Evolutionary conservation across 2,888 invertebrate species (phyloP).

Genomic region (Leucophora obtusa): DNA sequence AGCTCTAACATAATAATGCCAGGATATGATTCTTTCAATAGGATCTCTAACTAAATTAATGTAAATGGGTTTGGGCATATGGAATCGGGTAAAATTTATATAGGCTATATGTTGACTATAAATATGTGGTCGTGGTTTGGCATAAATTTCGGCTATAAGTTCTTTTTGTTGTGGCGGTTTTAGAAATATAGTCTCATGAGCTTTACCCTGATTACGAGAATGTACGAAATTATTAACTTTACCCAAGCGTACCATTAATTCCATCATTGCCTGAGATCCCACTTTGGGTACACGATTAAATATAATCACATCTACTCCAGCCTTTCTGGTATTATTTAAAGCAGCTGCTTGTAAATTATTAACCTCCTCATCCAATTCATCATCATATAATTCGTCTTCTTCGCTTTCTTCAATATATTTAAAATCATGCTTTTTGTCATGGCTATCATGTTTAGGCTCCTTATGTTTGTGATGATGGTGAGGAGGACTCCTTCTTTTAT

Average conservation of each 20-base stretch:
- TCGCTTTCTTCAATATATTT: not conserved
- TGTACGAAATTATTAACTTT: constrained; percentile 72
- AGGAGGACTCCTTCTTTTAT: constrained; percentile 41
- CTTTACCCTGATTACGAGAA: constrained; percentile 87
- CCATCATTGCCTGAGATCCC: constrained; percentile 93
- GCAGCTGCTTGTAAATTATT: constrained; percentile 65
- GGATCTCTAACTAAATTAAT: constrained; percentile 94
- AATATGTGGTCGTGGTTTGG: constrained; percentile 87
- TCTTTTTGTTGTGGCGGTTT: constrained; percentile 87
- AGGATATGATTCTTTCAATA: constrained; percentile 92
- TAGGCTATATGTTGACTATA: constrained; percentile 94
- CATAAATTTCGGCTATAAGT: constrained; percentile 83
- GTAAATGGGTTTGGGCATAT: constrained; percentile 90
- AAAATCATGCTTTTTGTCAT: not conserved
- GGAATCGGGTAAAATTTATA: constrained; percentile 90
- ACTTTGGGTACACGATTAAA: constrained; percentile 95
- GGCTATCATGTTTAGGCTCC: not conserved
- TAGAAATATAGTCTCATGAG: constrained; percentile 89
- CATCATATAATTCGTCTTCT: not conserved
- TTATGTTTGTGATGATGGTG: constrained; percentile 36
- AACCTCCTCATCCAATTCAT: constrained; percentile 54
- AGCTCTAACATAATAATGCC: constrained; percentile 94
- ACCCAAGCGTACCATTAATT: constrained; percentile 84
- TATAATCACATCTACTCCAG: constrained; percentile 84
- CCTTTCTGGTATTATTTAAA: constrained; percentile 74